Evolutionary conservation across 2,113 vertebrate species (phyloP).

Genomic region (Rhynchomys soricoides): DNA sequence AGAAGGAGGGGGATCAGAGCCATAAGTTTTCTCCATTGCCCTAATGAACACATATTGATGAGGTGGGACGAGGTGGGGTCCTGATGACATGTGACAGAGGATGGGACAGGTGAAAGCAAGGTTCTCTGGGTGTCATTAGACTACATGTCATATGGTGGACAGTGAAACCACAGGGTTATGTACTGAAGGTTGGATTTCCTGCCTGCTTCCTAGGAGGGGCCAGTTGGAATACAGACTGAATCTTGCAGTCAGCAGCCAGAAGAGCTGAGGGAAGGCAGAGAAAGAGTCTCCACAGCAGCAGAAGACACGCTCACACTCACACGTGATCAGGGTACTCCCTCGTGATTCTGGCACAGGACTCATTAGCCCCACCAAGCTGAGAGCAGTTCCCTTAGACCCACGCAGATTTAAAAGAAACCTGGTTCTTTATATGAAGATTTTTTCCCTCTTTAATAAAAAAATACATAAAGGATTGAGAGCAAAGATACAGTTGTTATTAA

Average conservation of each 20-base stretch:
- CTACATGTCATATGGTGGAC: background rate
- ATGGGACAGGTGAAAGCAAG: background rate
- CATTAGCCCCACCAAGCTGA: background rate
- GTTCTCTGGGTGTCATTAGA: background rate
- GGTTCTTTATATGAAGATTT: background rate
- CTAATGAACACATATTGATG: background rate
- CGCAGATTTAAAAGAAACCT: background rate
- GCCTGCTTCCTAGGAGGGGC: background rate
- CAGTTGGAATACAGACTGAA: background rate
- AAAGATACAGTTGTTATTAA: background rate
- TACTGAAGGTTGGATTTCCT: background rate
- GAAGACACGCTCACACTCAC: background rate
- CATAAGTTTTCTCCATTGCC: background rate
- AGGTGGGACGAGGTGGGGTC: background rate
- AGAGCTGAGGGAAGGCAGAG: background rate
- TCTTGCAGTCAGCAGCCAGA: background rate
- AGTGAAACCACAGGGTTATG: background rate
- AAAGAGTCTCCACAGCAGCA: rapidly evolving
- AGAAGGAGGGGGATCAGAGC: background rate
- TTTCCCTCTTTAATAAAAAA: background rate
- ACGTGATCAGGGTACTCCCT: rapidly evolving
- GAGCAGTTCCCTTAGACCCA: background rate
- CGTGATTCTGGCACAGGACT: background rate
- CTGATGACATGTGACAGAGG: background rate
- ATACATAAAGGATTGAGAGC: background rate